Conservation (phyloP, 2,113 vertebrate species). For the Dipodomys stephensi region DNA sequence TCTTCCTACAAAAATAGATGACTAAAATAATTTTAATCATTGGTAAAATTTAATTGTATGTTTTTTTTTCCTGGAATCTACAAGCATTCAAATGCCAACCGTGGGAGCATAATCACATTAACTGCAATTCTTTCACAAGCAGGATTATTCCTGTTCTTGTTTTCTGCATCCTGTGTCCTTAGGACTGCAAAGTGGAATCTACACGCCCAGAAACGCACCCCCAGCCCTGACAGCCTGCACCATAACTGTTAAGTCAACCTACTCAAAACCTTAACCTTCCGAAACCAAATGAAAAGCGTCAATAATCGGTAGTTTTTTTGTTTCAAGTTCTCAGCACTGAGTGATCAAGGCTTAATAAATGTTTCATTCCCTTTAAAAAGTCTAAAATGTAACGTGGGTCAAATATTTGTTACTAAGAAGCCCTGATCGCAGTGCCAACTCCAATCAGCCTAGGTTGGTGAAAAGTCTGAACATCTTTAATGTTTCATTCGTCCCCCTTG, state of each 20-base stretch:
- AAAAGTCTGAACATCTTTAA: slow-evolving; percentile 25
- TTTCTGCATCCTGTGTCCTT: slow-evolving; percentile 1
- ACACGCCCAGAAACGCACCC: slow-evolving; percentile 35
- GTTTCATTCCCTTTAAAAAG: slow-evolving; percentile 41
- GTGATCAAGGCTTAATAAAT: background rate
- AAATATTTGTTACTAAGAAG: slow-evolving; percentile 37
- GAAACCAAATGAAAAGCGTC: slow-evolving; percentile 29
- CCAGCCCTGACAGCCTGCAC: background rate
- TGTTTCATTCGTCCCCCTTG: slow-evolving; percentile 3
- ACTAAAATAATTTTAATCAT: slow-evolving; percentile 49
- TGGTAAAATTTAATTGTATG: slow-evolving; percentile 48
- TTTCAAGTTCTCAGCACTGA: slow-evolving; percentile 47
- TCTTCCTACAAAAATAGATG: background rate
- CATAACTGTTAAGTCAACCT: slow-evolving; percentile 16
- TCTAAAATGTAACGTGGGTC: background rate
- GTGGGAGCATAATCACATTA: slow-evolving; percentile 36
- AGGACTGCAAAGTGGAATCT: slow-evolving; percentile 66
- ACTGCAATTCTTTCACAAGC: slow-evolving; percentile 48
- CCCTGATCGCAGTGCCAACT: background rate
- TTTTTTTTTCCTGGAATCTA: slow-evolving; percentile 52
- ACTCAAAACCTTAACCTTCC: slow-evolving; percentile 60
- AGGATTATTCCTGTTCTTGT: slow-evolving; percentile 59
- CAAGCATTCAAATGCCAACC: slow-evolving; percentile 50
- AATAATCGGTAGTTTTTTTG: slow-evolving; percentile 43
- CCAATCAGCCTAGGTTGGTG: background rate